Evolutionary conservation across 1,140 invertebrate genomes (phyloP), one percentile per base, ranked within the genome.

Genomic region (Papilio helenus): DNA sequence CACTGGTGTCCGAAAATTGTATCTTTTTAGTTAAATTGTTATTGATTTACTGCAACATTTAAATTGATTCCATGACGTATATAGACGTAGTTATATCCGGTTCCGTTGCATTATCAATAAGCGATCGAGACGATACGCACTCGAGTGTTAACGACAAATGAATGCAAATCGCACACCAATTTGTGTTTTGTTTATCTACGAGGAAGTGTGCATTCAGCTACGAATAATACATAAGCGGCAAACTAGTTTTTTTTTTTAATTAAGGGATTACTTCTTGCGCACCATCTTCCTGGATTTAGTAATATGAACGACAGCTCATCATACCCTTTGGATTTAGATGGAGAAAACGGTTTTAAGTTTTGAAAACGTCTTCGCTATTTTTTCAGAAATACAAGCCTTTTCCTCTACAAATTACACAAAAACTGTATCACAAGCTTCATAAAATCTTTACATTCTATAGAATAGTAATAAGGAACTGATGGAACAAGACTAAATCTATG

Each of bases 161-260:
- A 49, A 74, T 74, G 72, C 72, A 49, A 42, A 72, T 74, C 51
- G 23, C 72, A 74, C 44, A 29, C 20, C 72, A 74, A 74, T 74
- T 49, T 49, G 20, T 51, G 42, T 44, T 51, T 74, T 74, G 39
- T 65, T 65, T 65, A 29, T 61, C 12, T 29, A 2, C 34, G 1
- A 65, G 26, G 61, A 65, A 65, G 23, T 72, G 72, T 23, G 34
- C 9, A 12, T 18, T 44, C n/a, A 10, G 18, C 9, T 46, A 42
- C n/a, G 42, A 72, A 72, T 72, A 72, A 44, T 12, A 44, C 18
- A 46, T 44, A 9, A 14, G 2, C 26, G 39, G 23, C 2, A 72
- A 23, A 26, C 72, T 10, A n/a, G n/a, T 65, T 16, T 46, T 46
- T 46, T 46, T 16, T 46, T 46, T 10, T 46, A 46, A 46, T 46